Base-by-base conservation (phyloP, 2,797 vertebrate genomes). In the Limosa lapponica region DNA sequence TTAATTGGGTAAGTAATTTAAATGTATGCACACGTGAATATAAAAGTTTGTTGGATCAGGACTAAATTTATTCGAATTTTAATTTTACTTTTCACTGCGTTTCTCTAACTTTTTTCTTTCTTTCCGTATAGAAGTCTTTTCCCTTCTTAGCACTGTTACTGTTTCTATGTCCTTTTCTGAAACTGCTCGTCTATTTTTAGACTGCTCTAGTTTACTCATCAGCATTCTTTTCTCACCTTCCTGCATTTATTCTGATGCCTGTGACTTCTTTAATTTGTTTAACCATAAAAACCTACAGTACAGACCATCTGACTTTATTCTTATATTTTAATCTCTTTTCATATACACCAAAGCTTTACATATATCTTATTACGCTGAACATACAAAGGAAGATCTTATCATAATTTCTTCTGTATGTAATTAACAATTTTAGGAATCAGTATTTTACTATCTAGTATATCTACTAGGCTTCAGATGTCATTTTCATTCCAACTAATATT, bases 1-100 rank as follows among this genome's bases (percentile, higher is more conserved):
- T 87, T 75, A 89, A 72, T 1, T 39, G 16, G 11, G 0, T 37
- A 80, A 77, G 27, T 65, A 30, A 51, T 19, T 59, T 19, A 71
- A 49, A 89, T 6, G 25, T 43, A 44, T 16, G 24, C 41, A 80
- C 4, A 25, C 0, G 0, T 13, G 1, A 25, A 62, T 16, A 80
- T 2, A 58, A 13, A 75, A 58, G 34, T 44, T 71, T 41, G 89
- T 3, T 61, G 20, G 25, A 67, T 58, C 34, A 55, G 34, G 19
- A 58, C 13, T 36, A 94, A 69, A 72, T 74, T 80, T 71, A 27
- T 75, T 77, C 30, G 23, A 52, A 72, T 48, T 54, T 55, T 51
- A 6, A 41, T 39, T 89, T 79, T 43, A 55, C 7, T 91, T 86
- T 61, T 84, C 41, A 51, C 9, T 86, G 28, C 2, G 2, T 81